Evolutionary conservation across 2,113 vertebrate species (phyloP), one percentile per base, ranked within the genome.

Genomic region (Vanacampus margaritifer): DNA sequence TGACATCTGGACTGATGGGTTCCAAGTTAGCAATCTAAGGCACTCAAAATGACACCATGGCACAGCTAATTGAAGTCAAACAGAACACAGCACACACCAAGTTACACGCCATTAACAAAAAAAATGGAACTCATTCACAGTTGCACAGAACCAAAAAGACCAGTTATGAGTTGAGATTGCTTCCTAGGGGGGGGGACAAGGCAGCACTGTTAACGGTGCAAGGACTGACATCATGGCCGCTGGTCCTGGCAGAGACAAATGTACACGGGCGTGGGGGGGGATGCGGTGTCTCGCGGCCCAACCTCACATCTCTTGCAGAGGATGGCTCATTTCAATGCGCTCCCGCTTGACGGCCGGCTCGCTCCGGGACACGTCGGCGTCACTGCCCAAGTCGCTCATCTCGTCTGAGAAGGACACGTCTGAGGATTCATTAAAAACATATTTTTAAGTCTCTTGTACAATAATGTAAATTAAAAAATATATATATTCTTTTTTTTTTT

Each of bases 341-440:
- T 99, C 97, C 0, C 95, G 92, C 74, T 98, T 99, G 19, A 98
- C 95, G 7, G 93, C 92, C 0, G 95, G 96, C 67, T 98, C 95
- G 1, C 85, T 81, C 48, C 66, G 80, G 69, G 92, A 79, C 1
- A 87, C 84, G 1, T 94, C 92, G 0, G 76, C 90, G 26, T 98
- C 94, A 0, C 91, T 86, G 69, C 91, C 86, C 62, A 93, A 69
- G 62, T 94, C 93, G 0, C 93, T 84, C 39, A 94, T 87, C 80
- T 96, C 94, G 2, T 98, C 96, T 78, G 93, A 89, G 81, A 90
- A 91, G 6, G 90, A 90, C 0, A 86, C 39, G 19, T 92, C 90
- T 93, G 48, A 10, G 16, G 37, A 19, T 28, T 0, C 12, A 12
- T 71, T 37, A 1, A 0, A 3, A 32, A 32, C 53, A 51, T 8